Evolutionary conservation across 2,888 invertebrate species (phyloP), one percentile per base, ranked within the genome.

Genomic region (Ligdia adustata): DNA sequence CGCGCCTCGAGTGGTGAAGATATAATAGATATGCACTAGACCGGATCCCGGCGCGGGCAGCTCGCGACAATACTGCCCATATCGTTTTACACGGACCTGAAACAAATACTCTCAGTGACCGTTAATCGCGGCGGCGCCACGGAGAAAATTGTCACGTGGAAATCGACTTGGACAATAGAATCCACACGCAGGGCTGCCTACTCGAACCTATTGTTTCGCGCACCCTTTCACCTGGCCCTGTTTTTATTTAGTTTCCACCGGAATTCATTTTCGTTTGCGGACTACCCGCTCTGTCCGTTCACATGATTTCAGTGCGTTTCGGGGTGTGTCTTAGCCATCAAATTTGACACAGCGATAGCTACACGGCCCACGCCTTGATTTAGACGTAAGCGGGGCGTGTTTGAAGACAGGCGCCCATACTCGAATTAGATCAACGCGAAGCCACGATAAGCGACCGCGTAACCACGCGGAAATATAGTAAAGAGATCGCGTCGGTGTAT

Each of bases 11-110:
- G 69, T 66, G 74, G 74, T 80, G 78, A 72, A 78, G 75, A 77
- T 82, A 83, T 83, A 83, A 82, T 82, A 85, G 82, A 82, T 83
- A 82, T 68, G 84, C 86, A 85, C 78, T 85, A 87, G 87, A 88
- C 84, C 86, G 82, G 75, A 81, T 75, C 73, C 61, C 60, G 72
- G 69, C 76, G 69, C 76, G 75, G 76, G 70, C 75, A 72, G 75
- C 73, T 72, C 75, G 75, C 78, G 75, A 86, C 86, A 86, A 83
- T 83, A 81, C 78, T 66, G 72, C 64, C 69, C 73, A 75, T 88
- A 84, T 89, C 86, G 78, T 71, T 83, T 72, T 89, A 87, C 72
- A 71, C 73, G 71, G 77, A 70, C 70, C 72, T 79, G 82, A 81
- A 87, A 87, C 85, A 80, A 79, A 86, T 80, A 82, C 83, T 73